Conservation (phyloP, 2,797 vertebrate genomes). For the Triplophysa bombifrons region DNA sequence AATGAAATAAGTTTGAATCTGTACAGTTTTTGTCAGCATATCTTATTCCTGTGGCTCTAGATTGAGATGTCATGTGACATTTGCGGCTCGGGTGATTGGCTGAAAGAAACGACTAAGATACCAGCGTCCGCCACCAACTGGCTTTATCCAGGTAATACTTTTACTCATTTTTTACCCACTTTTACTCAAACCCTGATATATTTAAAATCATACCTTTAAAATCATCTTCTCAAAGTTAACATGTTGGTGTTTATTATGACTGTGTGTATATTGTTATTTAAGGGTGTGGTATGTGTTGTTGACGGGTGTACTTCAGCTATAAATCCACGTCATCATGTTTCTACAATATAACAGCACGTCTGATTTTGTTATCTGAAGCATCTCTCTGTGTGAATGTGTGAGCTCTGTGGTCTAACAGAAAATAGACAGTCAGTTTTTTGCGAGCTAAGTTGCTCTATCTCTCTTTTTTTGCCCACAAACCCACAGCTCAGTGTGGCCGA, state of each 20-base stretch:
- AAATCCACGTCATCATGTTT: background rate
- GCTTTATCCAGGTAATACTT: background rate
- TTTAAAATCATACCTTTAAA: background rate
- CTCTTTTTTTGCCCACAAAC: slow-evolving; percentile 10
- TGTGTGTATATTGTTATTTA: background rate
- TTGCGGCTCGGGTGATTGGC: background rate
- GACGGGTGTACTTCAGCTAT: background rate
- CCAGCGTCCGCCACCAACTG: background rate
- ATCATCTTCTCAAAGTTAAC: background rate
- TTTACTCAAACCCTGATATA: background rate
- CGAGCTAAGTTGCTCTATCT: background rate
- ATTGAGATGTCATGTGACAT: background rate
- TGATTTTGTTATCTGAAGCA: slow-evolving; percentile 11
- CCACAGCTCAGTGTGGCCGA: background rate
- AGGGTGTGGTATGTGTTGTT: background rate
- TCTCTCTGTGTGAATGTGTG: background rate
- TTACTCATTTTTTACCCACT: background rate
- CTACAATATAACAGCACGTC: background rate
- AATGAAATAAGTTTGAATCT: too few species aligned
- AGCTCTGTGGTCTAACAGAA: slow-evolving; percentile 55
- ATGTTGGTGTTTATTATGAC: background rate
- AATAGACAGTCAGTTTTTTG: background rate
- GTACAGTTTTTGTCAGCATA: background rate
- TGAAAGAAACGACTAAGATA: background rate
- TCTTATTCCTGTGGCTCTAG: background rate